phyloP scores from a whole-genome alignment of 1,140 invertebrate species.

The Hydropsyche tenuis region DNA sequence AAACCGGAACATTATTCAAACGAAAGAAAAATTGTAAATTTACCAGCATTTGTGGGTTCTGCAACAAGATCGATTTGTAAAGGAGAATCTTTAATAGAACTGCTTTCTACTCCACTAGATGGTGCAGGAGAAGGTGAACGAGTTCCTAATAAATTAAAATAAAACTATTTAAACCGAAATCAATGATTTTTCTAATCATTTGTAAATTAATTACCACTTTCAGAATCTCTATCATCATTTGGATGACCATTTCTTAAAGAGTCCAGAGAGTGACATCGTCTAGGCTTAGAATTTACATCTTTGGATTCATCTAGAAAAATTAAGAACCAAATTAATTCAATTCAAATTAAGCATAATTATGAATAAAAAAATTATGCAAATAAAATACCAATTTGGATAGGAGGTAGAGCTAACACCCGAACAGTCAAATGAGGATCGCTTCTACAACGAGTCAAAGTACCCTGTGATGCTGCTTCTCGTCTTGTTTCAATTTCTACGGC shows the following conservation, averaged over 20 bases:
- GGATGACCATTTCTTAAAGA: constrained; percentile 56
- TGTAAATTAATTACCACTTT: constrained; percentile 54
- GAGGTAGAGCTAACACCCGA: constrained; percentile 44
- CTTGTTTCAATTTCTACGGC: constrained; percentile 52
- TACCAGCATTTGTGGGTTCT: constrained; percentile 61
- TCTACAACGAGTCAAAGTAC: constrained; percentile 56
- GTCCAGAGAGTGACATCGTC: constrained; percentile 61
- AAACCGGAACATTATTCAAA: neutral
- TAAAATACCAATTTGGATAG: constrained; percentile 42
- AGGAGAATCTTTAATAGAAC: constrained; percentile 89
- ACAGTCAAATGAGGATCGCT: constrained; percentile 58
- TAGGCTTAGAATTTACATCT: constrained; percentile 55
- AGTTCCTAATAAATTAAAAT: constrained; percentile 56
- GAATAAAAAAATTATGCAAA: neutral
- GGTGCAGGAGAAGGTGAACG: constrained; percentile 87
- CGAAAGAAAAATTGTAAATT: constrained; percentile 8
- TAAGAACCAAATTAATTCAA: neutral
- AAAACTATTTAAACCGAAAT: neutral
- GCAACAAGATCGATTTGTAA: constrained; percentile 86
- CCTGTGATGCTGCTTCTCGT: constrained; percentile 50
- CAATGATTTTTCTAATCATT: neutral
- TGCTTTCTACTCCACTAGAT: constrained; percentile 86
- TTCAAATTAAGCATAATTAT: neutral
- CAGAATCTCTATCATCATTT: constrained; percentile 60
- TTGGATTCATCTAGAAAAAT: constrained; percentile 56